Base-by-base conservation (phyloP, 1,140 invertebrate species). In the Eurosta solidaginis region DNA sequence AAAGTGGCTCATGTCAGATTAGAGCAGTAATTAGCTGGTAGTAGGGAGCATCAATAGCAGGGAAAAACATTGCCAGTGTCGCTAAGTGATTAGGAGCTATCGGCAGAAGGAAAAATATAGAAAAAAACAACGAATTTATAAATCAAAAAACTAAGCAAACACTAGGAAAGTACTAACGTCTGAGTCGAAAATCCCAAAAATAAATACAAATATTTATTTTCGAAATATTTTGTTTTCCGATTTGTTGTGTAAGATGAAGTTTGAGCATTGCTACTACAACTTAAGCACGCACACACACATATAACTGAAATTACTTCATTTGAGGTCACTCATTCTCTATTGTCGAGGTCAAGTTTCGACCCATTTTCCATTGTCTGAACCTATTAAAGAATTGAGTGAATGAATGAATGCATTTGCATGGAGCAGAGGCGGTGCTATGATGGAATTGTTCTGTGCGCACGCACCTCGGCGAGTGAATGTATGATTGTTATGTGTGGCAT, bases 1-100 rank as follows among this genome's bases (percentile, higher is more conserved):
- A 79, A 79, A 79, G 75, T 79, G 78, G 49, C 78, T 79, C 68
- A 79, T 79, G 78, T 79, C 78, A 79, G 78, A 79, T 79, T 79
- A 77, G 36, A 50, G 75, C 75, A 77, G 40, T 79, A 79, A 79
- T 79, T 79, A 79, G 78, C 40, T 40, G 59, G 33, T 68, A 68
- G 59, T 14, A 68, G 59, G 59, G 59, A 68, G 27, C 27, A n/a
- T 68, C 59, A 27, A 25, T 25, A 40, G 59, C 59, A 29, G 2
- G 59, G n/a, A 68, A 40, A 68, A 68, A 68, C 59, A 33, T 33
- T 33, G 59, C 59, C 36, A 68, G 59, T 68, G 59, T 68, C 59
- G 40, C 36, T 68, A 36, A 27, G 59, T 33, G 59, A 68, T 68
- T 68, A 68, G 59, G 33, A 29, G 59, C 20, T 68, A 68, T 68